phyloP scores from a whole-genome alignment of 2,888 invertebrate species.

The Drosophila niveifrons region DNA sequence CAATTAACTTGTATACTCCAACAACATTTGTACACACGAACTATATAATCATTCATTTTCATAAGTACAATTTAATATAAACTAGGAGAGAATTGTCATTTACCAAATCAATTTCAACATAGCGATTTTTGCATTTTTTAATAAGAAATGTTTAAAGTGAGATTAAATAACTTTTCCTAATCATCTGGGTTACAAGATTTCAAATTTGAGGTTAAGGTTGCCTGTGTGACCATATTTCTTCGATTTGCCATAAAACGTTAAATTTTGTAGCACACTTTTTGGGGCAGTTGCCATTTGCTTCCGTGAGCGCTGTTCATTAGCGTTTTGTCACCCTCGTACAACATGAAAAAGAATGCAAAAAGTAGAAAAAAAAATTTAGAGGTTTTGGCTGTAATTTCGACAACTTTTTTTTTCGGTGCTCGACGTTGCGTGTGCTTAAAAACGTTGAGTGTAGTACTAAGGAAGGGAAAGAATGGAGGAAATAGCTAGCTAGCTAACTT shows the following conservation, averaged over 20 bases:
- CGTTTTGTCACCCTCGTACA: slow-evolving; percentile 63
- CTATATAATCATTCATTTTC: not conserved
- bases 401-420: slow-evolving; percentile 28
- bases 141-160: no score
- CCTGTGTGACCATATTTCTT: slow-evolving; percentile 35
- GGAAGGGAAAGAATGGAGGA: not conserved
- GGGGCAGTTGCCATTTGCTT: slow-evolving; percentile 43
- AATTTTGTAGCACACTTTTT: slow-evolving; percentile 52
- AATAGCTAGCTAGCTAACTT: slow-evolving; percentile 15
- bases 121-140: no score
- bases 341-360: slow-evolving; percentile 16
- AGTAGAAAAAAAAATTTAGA: slow-evolving; percentile 22
- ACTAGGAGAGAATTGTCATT: not conserved
- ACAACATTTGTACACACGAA: not conserved
- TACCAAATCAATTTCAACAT: not conserved
- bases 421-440: slow-evolving; percentile 58
- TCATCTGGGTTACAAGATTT: no score
- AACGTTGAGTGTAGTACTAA: not conserved
- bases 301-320: slow-evolving; percentile 72
- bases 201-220: not conserved
- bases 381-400: slow-evolving; percentile 53
- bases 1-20: slow-evolving; percentile 28
- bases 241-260: slow-evolving; percentile 62
- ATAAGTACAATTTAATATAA: not conserved
- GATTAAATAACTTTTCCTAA: no score